A percentile compares a stretch with the other conserved stretches of the same genome.
Evolutionary conservation across 2,113 vertebrate genomes (phyloP).

Genomic region (Triplophysa rosa): DNA sequence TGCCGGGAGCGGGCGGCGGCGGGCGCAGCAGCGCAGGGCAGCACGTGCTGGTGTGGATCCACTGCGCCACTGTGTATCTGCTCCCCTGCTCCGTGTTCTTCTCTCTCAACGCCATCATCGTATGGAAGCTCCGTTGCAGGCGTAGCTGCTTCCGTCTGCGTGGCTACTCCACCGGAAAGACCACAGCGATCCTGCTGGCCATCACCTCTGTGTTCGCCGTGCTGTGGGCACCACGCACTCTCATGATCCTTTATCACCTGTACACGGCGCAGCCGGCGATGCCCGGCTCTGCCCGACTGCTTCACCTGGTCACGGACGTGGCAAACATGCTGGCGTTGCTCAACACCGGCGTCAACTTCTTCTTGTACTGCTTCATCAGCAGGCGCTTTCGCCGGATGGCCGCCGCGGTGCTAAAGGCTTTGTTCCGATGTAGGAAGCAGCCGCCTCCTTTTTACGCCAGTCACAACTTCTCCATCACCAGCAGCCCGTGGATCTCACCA

Average conservation of each 20-base stretch:
- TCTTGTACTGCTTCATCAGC: conserved; percentile 98
- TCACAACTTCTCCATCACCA: conserved; percentile 96
- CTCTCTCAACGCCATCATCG: conserved; percentile 88
- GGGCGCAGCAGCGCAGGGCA: conserved; percentile 81
- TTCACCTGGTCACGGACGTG: conserved; percentile 84
- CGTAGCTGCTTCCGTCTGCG: conserved; percentile 89
- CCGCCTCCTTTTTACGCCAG: conserved; percentile 88
- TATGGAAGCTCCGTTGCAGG: conserved; percentile 83
- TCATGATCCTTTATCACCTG: conserved; percentile 92
- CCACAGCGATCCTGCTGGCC: conserved; percentile 92
- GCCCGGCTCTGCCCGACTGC: conserved; percentile 78
- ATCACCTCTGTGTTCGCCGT: conserved; percentile 94
- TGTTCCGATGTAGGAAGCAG: conserved; percentile 90
- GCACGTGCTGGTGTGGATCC: conserved; percentile 91
- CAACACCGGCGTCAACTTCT: conserved; percentile 98
- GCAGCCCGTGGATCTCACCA: conserved; percentile 97
- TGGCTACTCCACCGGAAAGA: conserved; percentile 92
- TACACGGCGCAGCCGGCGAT: conserved; percentile 83
- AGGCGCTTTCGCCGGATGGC: conserved; percentile 95
- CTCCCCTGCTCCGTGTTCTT: conserved; percentile 96
- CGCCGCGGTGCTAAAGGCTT: conserved; percentile 84
- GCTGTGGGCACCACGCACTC: conserved; percentile 90
- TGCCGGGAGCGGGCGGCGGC: conserved; percentile 74
- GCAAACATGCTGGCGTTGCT: conserved; percentile 95
- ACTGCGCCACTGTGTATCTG: conserved; percentile 91